Evolutionary conservation across 2,797 vertebrate genomes (phyloP), one percentile per base, ranked within the genome.

Genomic region (Chloroceryle amazona): DNA sequence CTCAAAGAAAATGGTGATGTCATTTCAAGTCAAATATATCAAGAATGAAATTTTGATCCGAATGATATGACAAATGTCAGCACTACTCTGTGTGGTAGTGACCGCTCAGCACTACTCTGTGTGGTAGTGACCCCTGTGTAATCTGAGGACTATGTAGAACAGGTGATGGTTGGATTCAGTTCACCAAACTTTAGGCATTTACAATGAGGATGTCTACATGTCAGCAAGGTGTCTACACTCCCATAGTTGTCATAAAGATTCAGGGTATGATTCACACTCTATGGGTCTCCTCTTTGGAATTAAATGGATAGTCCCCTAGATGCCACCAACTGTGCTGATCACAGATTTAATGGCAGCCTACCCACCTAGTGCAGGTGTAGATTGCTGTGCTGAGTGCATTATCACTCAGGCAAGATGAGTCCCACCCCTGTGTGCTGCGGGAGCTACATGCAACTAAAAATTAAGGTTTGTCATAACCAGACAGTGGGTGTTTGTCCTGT

Each of bases 401-500:
- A 52, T 65, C 80, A 51, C 19, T 16, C 29, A 70, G 44, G 17
- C 12, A 70, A 51, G 82, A 11, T 3, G 11, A 86, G 55, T 85
- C 31, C 33, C 71, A 86, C 52, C 65, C 94, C 79, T 71, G 22
- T n/a, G 46, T 66, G 46, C 71, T 81, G 25, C 44, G 65, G 44
- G 20, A 92, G 37, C 25, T 66, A 29, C 46, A 73, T 0, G 2
- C 54, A 82, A 47, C n/a, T 63, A 44, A 76, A 84, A 96, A 93
- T 90, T 92, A 80, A 86, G 22, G 31, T 95, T 89, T 89, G 67
- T 89, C 83, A 71, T 37, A 60, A 86, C 55, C 70, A 60, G 62
- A 65, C 29, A 57, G 51, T 90, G 51, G 52, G 5, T 62, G 94
- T 86, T 93, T 63, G 51, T 90, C 93, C 83, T 92, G 88, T 90